A percentile compares a stretch with the other conserved stretches of the same genome.
These are phyloP conservation scores for Leptura quadrifasciata DNA, from an alignment of 2,888 invertebrate species.

Conservation along the genomic window DNA sequence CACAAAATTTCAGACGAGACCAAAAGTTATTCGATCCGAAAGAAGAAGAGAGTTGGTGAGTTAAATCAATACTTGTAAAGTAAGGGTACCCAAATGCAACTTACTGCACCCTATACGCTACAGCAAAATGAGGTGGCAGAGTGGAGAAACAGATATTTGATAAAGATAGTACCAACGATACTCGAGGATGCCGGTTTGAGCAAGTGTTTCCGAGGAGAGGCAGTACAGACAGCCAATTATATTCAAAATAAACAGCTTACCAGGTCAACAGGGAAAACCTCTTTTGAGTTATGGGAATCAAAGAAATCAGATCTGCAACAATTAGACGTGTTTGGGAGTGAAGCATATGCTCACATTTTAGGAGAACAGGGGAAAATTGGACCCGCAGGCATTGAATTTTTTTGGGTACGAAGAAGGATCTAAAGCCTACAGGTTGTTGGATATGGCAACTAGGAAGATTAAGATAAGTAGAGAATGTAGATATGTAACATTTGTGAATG, in stretches of 20 bases:
- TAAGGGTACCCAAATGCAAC: background rate
- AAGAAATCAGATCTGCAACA: background rate
- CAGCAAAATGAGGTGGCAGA: background rate
- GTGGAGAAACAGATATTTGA: background rate
- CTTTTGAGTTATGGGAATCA: background rate
- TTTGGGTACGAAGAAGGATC: too few species aligned
- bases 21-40: background rate
- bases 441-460: too few species aligned
- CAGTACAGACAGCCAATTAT: background rate
- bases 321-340: background rate
- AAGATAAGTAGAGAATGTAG: too few species aligned
- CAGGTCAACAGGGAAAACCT: background rate
- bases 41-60: background rate
- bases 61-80: background rate
- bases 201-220: background rate
- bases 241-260: background rate
- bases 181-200: background rate
- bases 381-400: too few species aligned
- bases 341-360: background rate
- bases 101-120: background rate
- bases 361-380: background rate
- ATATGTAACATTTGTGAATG: too few species aligned
- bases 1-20: background rate
- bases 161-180: background rate
- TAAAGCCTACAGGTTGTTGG: too few species aligned